Evolutionary conservation across 2,888 invertebrate genomes (phyloP).

Genomic region (Zaprionus bogoriensis): DNA sequence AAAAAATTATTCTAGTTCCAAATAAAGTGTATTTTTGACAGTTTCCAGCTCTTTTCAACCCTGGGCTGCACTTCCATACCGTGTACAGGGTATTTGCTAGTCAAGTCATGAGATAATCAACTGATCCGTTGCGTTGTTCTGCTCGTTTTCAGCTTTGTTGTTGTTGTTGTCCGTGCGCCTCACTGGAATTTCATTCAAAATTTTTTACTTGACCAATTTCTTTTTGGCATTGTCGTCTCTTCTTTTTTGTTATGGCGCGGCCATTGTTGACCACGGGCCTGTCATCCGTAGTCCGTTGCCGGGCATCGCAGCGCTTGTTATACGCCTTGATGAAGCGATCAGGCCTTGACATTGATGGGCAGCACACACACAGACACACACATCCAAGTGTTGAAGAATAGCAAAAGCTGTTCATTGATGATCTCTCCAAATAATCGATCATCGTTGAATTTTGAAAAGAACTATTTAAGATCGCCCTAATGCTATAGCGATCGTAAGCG

Average conservation of each 20-base stretch:
- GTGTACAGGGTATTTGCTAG: conserved; percentile 19
- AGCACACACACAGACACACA: neutral
- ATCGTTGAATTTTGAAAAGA: neutral
- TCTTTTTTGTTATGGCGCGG: conserved; percentile 27
- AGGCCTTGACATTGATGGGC: conserved; percentile 74
- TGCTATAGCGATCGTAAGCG: neutral
- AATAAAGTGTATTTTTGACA: neutral
- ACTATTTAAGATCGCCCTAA: neutral
- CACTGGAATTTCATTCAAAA: conserved; percentile 74
- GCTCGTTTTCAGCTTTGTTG: conserved; percentile 18
- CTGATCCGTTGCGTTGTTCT: conserved; percentile 27
- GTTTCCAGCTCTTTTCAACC: neutral
- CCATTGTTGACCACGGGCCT: conserved; percentile 58
- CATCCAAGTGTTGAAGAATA: neutral
- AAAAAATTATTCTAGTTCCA: too few species aligned
- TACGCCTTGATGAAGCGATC: conserved; percentile 66
- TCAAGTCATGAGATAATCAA: neutral
- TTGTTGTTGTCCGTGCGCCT: conserved; percentile 38
- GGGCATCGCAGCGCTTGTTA: neutral
- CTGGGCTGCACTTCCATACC: neutral
- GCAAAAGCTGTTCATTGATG: conserved; percentile 13
- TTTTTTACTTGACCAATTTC: conserved; percentile 71
- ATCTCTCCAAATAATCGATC: neutral
- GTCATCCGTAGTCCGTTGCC: conserved; percentile 15
- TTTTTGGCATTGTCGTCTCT: conserved; percentile 55